phyloP scores from a whole-genome alignment of 2,113 vertebrate genomes.

The Carollia perspicillata region DNA sequence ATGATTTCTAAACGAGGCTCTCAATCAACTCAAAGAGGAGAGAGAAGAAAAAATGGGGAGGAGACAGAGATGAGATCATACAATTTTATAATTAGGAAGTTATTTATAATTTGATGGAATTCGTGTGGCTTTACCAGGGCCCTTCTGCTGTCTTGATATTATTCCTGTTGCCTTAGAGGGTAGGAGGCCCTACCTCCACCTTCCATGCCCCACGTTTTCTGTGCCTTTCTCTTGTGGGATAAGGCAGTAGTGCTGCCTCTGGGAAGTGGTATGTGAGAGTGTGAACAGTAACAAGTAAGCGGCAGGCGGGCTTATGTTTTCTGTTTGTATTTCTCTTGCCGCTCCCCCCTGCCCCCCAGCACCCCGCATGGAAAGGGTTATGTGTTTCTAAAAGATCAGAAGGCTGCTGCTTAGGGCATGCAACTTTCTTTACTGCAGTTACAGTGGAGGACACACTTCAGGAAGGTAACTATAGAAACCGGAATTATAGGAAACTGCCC shows the following conservation, averaged over 20 bases:
- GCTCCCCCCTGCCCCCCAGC: no score
- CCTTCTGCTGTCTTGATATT: not conserved
- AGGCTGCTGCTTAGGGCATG: not conserved
- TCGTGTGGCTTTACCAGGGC: not conserved
- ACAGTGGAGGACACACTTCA: not conserved
- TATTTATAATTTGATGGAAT: conserved; percentile 2
- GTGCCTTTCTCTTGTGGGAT: not conserved
- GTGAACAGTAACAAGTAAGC: not conserved
- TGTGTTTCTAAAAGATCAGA: not conserved
- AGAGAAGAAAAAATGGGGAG: not conserved
- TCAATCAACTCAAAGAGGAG: not conserved
- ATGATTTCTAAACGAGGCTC: not conserved
- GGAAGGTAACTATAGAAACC: not conserved
- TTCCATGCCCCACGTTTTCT: not conserved
- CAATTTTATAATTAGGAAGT: conserved; percentile 16
- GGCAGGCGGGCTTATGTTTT: not conserved
- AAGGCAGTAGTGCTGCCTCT: not conserved
- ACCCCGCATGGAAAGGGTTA: not conserved
- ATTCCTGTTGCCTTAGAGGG: not conserved
- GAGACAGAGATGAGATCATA: not conserved
- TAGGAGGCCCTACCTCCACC: not conserved
- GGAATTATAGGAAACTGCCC: not conserved
- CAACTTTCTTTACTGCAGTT: not conserved
- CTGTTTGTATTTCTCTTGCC: not conserved
- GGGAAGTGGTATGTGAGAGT: not conserved